phyloP scores from a whole-genome alignment of 2,888 invertebrate species.

The Agonopterix heracliana region DNA sequence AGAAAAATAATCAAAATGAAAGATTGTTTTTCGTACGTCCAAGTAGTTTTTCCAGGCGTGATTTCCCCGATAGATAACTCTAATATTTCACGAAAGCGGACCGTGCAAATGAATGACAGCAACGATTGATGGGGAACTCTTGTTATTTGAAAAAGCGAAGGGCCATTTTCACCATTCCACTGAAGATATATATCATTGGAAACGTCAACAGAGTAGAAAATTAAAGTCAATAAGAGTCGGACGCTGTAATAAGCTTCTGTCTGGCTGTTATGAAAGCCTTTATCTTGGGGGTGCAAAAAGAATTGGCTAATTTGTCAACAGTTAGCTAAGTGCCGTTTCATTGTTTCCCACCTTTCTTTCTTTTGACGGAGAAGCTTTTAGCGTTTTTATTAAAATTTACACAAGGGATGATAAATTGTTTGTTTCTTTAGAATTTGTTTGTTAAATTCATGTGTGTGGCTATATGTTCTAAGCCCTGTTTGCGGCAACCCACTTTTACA shows the following conservation, averaged over 20 bases:
- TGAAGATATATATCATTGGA: constrained; percentile 67
- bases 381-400: constrained; percentile 36
- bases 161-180: constrained; percentile 61
- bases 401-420: neutral
- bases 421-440: neutral
- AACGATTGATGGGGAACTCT: constrained; percentile 64
- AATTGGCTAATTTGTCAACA: constrained; percentile 69
- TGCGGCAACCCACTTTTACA: too few relatives aligned
- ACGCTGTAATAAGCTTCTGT: constrained; percentile 50
- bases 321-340: constrained; percentile 59
- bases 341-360: constrained; percentile 48
- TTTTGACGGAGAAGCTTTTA: constrained; percentile 22
- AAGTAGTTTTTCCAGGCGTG: constrained; percentile 64
- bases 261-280: constrained; percentile 52
- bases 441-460: too few relatives aligned
- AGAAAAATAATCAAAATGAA: constrained; percentile 69
- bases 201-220: constrained; percentile 73
- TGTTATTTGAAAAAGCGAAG: constrained; percentile 74
- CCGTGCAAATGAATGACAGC: constrained; percentile 67
- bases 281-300: constrained; percentile 44
- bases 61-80: constrained; percentile 63
- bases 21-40: constrained; percentile 46
- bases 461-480: too few relatives aligned
- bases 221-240: constrained; percentile 69
- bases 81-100: constrained; percentile 63